Conservation (phyloP, 2,888 invertebrate species). For the Acleris literana region DNA sequence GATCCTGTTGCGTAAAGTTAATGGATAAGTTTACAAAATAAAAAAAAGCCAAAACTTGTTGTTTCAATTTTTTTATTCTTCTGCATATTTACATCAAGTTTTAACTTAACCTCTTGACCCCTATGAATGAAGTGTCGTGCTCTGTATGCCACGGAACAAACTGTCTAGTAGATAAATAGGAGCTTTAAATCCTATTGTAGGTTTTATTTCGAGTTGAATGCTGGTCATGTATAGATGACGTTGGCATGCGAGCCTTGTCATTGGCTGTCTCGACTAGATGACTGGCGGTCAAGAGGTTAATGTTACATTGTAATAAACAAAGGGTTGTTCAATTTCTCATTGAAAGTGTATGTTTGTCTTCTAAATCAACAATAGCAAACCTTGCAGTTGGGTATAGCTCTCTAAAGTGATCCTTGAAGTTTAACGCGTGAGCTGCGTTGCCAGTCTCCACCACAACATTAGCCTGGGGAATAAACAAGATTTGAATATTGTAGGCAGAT, state of each 20-base stretch:
- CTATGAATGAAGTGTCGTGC: too few species aligned
- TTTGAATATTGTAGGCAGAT: neutral
- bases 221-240: too few species aligned
- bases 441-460: constrained; percentile 75
- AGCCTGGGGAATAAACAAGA: constrained; percentile 54
- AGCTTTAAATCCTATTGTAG: too few species aligned
- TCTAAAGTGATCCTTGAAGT: constrained; percentile 63
- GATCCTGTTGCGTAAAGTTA: constrained; percentile 88
- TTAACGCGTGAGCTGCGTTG: constrained; percentile 65
- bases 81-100: too few species aligned
- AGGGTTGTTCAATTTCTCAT: neutral
- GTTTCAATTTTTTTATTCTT: constrained; percentile 38
- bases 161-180: too few species aligned
- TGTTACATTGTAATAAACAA: neutral
- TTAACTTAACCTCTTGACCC: too few species aligned
- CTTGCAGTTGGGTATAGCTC: constrained; percentile 64
- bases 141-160: too few species aligned
- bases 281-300: too few species aligned
- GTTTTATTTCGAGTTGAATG: too few species aligned
- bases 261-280: too few species aligned
- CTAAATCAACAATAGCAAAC: constrained; percentile 62
- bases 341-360: constrained; percentile 59
- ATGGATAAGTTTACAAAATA: constrained; percentile 75
- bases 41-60: constrained; percentile 54
- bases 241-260: too few species aligned